These are phyloP conservation scores for Ailurus styani DNA, from an alignment of 2,113 vertebrate genomes.

Conservation along the genomic window DNA sequence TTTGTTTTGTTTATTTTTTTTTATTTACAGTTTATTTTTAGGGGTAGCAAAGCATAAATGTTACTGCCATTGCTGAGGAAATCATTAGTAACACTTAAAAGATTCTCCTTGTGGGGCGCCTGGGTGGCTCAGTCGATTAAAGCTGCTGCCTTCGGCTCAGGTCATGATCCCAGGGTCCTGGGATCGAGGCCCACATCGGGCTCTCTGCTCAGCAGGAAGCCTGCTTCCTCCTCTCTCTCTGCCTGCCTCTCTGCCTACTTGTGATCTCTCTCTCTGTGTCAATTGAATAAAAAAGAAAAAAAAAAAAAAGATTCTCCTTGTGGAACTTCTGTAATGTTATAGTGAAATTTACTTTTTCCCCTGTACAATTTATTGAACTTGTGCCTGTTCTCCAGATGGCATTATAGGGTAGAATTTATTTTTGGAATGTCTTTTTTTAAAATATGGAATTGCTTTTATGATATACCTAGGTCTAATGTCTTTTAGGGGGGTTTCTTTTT, in stretches of 20 bases:
- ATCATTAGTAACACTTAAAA: conserved; percentile 20
- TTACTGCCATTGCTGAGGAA: neutral
- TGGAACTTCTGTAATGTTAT: conserved; percentile 5
- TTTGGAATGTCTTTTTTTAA: neutral
- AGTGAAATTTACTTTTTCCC: neutral
- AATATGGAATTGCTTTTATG: conserved; percentile 2
- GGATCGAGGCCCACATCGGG: too few species aligned
- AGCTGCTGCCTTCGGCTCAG: too few species aligned
- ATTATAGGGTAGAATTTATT: conserved; percentile 25
- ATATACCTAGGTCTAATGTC: neutral
- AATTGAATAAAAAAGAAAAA: too few species aligned
- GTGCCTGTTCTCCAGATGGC: neutral
- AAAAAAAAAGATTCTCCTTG: conserved; percentile 10
- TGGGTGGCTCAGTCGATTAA: too few species aligned
- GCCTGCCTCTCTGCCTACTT: too few species aligned
- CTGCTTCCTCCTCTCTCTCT: too few species aligned
- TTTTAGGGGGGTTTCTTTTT: neutral
- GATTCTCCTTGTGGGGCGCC: conserved; percentile 4
- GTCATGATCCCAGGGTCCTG: too few species aligned
- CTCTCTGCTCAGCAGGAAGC: too few species aligned
- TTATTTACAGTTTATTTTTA: conserved; percentile 31
- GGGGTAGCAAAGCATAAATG: neutral
- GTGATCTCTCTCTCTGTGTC: too few species aligned
- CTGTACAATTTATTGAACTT: neutral
- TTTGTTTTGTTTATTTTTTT: neutral